phyloP scores from a whole-genome alignment of 2,797 vertebrate genomes.

The Mergus octosetaceus region DNA sequence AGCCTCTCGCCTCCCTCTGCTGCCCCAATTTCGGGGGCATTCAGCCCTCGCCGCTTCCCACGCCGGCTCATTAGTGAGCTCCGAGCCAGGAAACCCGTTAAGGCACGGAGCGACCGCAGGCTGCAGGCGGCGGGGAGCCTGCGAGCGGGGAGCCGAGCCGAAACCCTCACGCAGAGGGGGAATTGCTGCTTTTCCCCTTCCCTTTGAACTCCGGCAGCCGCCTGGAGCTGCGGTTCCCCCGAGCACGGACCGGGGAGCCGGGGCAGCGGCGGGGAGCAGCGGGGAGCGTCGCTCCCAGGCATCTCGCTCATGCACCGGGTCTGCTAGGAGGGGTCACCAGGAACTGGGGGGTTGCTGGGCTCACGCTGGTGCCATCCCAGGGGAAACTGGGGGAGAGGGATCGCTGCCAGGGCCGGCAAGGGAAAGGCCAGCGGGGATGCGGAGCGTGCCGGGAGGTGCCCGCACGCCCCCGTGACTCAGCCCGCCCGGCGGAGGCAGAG shows the following conservation, averaged over 20 bases:
- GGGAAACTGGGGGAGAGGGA: background rate
- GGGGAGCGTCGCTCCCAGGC: fast-evolving
- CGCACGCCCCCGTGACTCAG: constrained; percentile 41
- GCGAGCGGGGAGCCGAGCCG: background rate
- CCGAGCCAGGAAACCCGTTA: constrained; percentile 15
- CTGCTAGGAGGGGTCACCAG: background rate
- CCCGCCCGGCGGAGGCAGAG: constrained; percentile 3
- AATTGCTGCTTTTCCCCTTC: background rate
- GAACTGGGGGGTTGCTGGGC: background rate
- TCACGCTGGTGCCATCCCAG: background rate
- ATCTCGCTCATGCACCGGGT: background rate
- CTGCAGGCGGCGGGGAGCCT: background rate
- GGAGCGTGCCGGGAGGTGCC: background rate
- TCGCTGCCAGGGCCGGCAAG: background rate
- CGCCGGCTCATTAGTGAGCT: background rate
- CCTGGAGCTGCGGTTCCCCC: background rate
- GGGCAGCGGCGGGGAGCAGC: background rate
- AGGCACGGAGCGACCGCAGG: constrained; percentile 1
- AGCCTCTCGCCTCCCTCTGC: background rate
- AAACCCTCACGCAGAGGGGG: background rate
- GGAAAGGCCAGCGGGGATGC: background rate
- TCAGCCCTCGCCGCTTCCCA: background rate
- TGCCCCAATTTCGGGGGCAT: background rate
- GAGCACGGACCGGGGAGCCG: background rate
- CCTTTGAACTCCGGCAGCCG: background rate